These are phyloP conservation scores for Bombus terrestris DNA, from an alignment of 1,140 invertebrate species.

Conservation along the genomic window DNA sequence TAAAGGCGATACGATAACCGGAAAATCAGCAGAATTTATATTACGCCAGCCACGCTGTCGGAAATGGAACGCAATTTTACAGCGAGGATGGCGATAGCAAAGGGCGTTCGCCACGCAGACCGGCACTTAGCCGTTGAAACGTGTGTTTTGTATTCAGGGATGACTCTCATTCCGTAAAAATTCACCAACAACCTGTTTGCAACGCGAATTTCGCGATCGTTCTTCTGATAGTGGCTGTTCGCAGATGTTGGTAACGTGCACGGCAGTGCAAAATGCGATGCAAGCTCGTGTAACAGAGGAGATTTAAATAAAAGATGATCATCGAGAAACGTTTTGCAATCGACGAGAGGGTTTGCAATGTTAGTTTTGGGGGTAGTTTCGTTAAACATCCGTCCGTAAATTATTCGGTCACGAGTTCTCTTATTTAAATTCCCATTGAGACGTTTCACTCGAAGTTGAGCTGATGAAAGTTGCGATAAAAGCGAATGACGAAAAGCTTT, in stretches of 20 bases:
- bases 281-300: not conserved
- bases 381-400: no score
- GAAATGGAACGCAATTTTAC: slow-evolving; percentile 21
- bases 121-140: not conserved
- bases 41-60: not conserved
- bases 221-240: not conserved
- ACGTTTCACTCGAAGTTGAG: not conserved
- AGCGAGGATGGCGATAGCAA: not conserved
- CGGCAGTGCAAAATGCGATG: not conserved
- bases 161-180: not conserved
- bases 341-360: not conserved
- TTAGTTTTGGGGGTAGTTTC: no score
- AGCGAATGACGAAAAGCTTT: no score
- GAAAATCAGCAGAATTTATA: not conserved
- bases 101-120: not conserved
- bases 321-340: not conserved
- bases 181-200: not conserved
- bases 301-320: not conserved
- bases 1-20: slow-evolving; percentile 20
- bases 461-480: no score
- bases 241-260: not conserved
- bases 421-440: not conserved
- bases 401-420: no score
- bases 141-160: not conserved
- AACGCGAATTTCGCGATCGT: not conserved